Evolutionary conservation across 2,797 vertebrate species (phyloP).

Genomic region (Bradypodion ventrale): DNA sequence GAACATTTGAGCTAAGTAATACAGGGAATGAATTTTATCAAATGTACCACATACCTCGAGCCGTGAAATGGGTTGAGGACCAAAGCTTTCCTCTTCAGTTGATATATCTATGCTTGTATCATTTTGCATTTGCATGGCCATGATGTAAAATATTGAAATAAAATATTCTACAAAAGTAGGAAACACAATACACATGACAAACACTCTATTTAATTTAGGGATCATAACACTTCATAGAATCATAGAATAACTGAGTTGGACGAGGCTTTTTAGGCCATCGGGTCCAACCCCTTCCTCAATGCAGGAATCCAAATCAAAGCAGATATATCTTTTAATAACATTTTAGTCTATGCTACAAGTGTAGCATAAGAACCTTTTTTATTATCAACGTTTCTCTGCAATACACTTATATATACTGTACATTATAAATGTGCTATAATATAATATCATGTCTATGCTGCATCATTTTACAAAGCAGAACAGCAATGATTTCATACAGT

Average conservation of each 20-base stretch:
- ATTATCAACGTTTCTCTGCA: background rate
- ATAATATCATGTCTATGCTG: background rate
- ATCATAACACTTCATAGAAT: background rate
- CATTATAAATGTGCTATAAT: background rate
- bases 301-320: too few species aligned
- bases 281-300: too few species aligned
- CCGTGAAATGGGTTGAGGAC: slow-evolving; percentile 88
- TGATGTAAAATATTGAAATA: slow-evolving; percentile 39
- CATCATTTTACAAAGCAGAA: background rate
- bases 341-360: background rate
- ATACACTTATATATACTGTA: background rate
- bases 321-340: background rate
- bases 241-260: too few species aligned
- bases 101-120: slow-evolving; percentile 79
- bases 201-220: background rate
- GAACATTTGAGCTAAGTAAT: background rate
- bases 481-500: too few species aligned
- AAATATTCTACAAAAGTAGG: background rate
- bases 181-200: background rate
- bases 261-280: too few species aligned
- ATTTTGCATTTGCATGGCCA: slow-evolving; percentile 86
- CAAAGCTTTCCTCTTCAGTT: slow-evolving; percentile 89
- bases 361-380: background rate
- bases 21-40: background rate
- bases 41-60: slow-evolving; percentile 80